Evolutionary conservation across 2,113 vertebrate genomes (phyloP), one percentile per base, ranked within the genome.

Genomic region (Clarias macrocephalus): DNA sequence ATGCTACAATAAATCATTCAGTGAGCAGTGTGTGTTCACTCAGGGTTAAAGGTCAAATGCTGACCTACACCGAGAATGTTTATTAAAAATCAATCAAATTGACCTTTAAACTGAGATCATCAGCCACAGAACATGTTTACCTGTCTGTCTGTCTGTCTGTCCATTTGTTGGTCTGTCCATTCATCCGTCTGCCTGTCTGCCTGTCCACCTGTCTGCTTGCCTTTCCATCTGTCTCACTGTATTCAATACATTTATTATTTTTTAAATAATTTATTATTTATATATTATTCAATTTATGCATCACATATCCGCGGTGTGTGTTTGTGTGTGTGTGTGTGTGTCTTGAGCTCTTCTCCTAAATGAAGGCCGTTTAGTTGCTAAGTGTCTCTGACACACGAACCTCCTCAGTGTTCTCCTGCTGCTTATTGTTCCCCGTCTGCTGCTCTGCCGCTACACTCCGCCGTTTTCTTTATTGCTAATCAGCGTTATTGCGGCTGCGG

Each of bases 11-110:
- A 79, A 79, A 57, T 79, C 48, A 56, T 79, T 79, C 76, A 79
- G 76, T 28, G 25, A 56, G 52, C 52, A 23, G 52, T 28, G 76
- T 79, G 75, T 79, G n/a, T 79, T 79, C 25, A 56, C 13, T 79
- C 52, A 79, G 76, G 76, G 76, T 79, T 79, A 79, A 79, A 79
- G 76, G 80, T 52, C 80, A 63, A n/a, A 56, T 60, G 30, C 21
- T 89, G 90, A 89, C 90, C 88, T 76, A 63, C 60, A 88, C 85
- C 57, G 82, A 87, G 83, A 62, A 57, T 70, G n/a, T 88, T 85
- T 86, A 90, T 91, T 90, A 88, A 76, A 90, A 89, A 91, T 90
- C 89, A 87, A 87, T 90, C 79, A 62, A 16, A 85, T 37, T 83
- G 89, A 91, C 89, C 89, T 91, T 91, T 88, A 85, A 65, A 59